Conservation (phyloP, 2,797 vertebrate species). For the Syngnathus rostellatus region DNA sequence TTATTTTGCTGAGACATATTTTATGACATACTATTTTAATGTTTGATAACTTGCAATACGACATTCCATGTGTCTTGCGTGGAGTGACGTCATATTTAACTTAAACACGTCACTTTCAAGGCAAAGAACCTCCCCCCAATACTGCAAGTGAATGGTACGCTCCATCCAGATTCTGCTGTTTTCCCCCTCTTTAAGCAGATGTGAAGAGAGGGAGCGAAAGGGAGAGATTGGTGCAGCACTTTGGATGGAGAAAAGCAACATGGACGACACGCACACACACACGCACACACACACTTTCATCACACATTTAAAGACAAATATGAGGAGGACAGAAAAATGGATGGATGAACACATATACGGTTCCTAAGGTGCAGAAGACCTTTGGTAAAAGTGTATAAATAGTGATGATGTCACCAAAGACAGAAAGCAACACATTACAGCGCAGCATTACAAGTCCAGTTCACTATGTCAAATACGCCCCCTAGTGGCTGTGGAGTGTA, state of each 20-base stretch:
- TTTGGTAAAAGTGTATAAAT: not conserved
- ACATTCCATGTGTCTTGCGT: not conserved
- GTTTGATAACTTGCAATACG: not conserved
- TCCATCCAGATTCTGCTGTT: constrained; percentile 51
- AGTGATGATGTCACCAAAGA: not conserved
- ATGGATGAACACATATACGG: not conserved
- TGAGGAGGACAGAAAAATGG: not conserved
- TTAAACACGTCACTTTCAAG: not conserved
- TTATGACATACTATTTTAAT: not conserved
- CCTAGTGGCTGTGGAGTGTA: not conserved
- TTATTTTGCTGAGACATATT: not conserved
- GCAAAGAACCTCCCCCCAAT: not conserved
- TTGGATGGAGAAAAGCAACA: constrained; percentile 3
- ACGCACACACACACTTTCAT: not conserved
- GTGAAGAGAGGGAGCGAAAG: constrained; percentile 19
- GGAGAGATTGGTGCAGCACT: constrained; percentile 3
- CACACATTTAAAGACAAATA: not conserved
- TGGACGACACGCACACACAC: not conserved
- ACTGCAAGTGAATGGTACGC: constrained; percentile 17
- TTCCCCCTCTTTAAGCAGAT: constrained; percentile 49
- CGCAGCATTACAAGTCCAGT: not conserved
- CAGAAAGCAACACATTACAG: not conserved
- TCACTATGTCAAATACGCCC: not conserved
- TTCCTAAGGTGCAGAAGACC: not conserved
- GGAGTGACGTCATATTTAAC: not conserved